Base-by-base conservation (phyloP, 2,113 vertebrate species). In the Cephalopterus ornatus region DNA sequence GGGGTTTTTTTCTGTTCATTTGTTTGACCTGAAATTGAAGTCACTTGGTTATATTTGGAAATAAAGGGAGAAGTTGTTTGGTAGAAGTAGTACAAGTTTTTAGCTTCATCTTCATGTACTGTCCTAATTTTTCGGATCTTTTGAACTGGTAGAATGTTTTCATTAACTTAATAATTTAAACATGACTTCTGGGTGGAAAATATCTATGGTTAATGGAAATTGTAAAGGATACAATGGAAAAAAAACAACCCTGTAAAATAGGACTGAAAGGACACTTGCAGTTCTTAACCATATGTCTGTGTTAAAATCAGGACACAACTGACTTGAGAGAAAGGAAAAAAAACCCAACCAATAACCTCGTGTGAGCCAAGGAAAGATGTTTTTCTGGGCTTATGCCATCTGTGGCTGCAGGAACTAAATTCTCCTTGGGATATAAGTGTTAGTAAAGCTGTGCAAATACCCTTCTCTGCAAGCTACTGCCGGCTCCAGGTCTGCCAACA, bases 401-500 rank as follows among this genome's bases (percentile, higher is more conserved):
- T 37, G 78, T 9, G 22, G 46, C 78, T 73, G 63, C 82, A 65
- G 85, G 78, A 91, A 9, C 47, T 32, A 21, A 71, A 63, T 63
- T 52, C 59, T 85, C 12, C 1, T 26, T 44, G 86, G 41, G 41
- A 62, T 16, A n/a, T 30, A 61, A 22, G 35, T 17, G 42, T 68
- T 44, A 46, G 49, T 66, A 11, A 59, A 79, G 55, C 67, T 15
- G 23, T 65, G 65, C 35, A 30, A 93, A 82, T 55, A 32, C 63
- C 75, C 47, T 88, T 39, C 41, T 22, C 6, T n/a, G 30, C 14
- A 1, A 71, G 27, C 33, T 39, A 4, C 41, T 55, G 93, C 85
- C 50, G 44, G 56, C 87, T 88, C 59, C 77, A 13, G 53, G 24
- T 85, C 89, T 72, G 88, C 93, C 88, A 62, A 96, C 90, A 97